Evolutionary conservation across 1,140 invertebrate genomes (phyloP), one percentile per base, ranked within the genome.

Genomic region (Pectinophora gossypiella): DNA sequence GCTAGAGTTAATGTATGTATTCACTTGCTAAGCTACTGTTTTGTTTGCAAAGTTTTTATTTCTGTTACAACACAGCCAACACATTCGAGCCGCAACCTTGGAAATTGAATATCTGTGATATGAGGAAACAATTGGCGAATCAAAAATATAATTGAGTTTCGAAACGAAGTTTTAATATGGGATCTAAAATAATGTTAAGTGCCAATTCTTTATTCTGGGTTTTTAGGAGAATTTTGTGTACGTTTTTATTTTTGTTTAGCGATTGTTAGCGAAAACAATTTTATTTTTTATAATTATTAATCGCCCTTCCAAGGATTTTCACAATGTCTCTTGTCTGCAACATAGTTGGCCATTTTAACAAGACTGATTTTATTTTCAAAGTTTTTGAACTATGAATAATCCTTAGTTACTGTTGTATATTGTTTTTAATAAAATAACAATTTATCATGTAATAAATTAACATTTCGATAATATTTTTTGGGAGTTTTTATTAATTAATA

Each of bases 361-460:
- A 85, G 82, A 86, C 83, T 86, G 83, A 86, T 85, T 84, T 80
- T 68, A 72, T 74, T 85, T 83, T 81, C 72, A 76, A 73, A 71
- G 64, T 71, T 79, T 76, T 77, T 66, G 68, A 71, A 77, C 70
- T 80, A 72, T 74, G 68, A 83, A 65, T 73, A 68, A 68, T 72
- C 75, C 69, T 85, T 76, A 82, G 70, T 78, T 74, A 79, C 68
- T 81, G 68, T 79, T 79, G 61, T 79, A 72, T 73, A 76, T 81
- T 76, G 72, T 79, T 86, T 82, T 76, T 76, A 74, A 64, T 65
- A 66, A 76, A 68, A 79, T 83, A 76, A 83, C 73, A 73, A 70
- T 73, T 72, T 81, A 84, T 80, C 71, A 76, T 84, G 72, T 77
- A 84, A 80, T 84, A 84, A 84, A 86, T 81, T 86, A 84, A 86